These are phyloP conservation scores for Brachirus orientalis DNA, from an alignment of 2,113 vertebrate genomes.

Conservation along the genomic window DNA sequence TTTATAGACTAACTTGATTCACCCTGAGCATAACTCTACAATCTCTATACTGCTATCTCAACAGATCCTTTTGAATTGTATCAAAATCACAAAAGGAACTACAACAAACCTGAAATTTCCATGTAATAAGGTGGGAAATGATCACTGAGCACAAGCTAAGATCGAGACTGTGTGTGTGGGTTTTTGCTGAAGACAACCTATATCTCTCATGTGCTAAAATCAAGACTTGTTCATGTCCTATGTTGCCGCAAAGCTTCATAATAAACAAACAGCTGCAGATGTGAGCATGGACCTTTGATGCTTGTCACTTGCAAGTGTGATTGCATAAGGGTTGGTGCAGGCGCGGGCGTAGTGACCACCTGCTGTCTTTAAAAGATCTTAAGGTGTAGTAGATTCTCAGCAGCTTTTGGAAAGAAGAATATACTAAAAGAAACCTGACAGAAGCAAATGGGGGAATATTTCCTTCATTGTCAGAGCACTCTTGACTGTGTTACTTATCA, in stretches of 20 bases:
- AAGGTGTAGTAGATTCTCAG: conserved; percentile 36
- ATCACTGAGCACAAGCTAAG: conserved; percentile 44
- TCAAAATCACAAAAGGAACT: conserved; percentile 6
- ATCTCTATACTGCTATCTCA: too few species aligned
- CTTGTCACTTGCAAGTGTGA: conserved; percentile 41
- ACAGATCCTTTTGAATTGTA: conserved; percentile 11
- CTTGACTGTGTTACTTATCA: conserved; percentile 25
- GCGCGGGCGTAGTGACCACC: conserved; percentile 67
- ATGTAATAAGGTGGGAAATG: not conserved
- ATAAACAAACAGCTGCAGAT: conserved; percentile 66
- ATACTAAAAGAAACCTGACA: conserved; percentile 44
- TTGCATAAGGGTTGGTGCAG: conserved; percentile 40
- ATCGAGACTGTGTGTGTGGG: conserved; percentile 35
- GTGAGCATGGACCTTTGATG: conserved; percentile 57
- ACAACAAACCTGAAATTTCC: not conserved
- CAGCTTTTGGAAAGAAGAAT: conserved; percentile 47
- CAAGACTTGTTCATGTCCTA: conserved; percentile 54
- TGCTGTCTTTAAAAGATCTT: conserved; percentile 68
- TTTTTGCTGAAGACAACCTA: conserved; percentile 32
- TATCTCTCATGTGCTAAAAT: conserved; percentile 48
- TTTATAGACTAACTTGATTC: too few species aligned
- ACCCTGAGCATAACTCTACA: too few species aligned
- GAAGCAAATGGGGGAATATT: conserved; percentile 34
- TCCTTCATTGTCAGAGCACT: conserved; percentile 24
- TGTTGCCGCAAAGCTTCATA: conserved; percentile 19